Conservation (phyloP, 2,888 invertebrate species). For the Rhamnusium bicolor region DNA sequence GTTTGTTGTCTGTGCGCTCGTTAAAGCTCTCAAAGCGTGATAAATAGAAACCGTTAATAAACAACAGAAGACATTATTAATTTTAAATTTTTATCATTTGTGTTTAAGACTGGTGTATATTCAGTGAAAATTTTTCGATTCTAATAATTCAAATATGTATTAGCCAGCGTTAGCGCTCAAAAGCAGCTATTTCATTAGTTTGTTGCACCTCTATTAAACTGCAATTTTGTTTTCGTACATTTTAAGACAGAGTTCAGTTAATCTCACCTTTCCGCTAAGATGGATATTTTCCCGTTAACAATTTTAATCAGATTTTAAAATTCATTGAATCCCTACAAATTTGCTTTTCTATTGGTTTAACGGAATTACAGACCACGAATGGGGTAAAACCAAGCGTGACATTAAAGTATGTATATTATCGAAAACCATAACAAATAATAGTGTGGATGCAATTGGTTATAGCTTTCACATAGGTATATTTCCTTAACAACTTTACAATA, state of each 20-base stretch:
- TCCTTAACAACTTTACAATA: conserved; percentile 6
- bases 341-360: neutral
- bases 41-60: too few relatives aligned
- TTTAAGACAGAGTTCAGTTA: neutral
- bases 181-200: neutral
- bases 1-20: too few relatives aligned
- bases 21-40: too few relatives aligned
- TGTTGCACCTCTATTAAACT: neutral
- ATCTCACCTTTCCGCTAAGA: conserved; percentile 5
- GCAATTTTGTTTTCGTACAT: neutral
- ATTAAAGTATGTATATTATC: neutral
- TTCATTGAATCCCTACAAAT: neutral
- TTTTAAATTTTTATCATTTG: too few relatives aligned
- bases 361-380: neutral
- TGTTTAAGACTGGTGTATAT: too few relatives aligned
- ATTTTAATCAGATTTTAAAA: conserved; percentile 2
- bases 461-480: too few relatives aligned
- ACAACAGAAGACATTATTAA: too few relatives aligned
- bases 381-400: neutral
- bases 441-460: neutral
- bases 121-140: neutral
- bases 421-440: neutral
- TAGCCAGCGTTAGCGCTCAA: neutral
- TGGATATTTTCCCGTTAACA: conserved; percentile 8
- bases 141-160: neutral